A percentile compares a stretch with the other conserved stretches of the same genome.
Conservation (phyloP, 2,888 invertebrate genomes). For the Charanyca ferruginea region DNA sequence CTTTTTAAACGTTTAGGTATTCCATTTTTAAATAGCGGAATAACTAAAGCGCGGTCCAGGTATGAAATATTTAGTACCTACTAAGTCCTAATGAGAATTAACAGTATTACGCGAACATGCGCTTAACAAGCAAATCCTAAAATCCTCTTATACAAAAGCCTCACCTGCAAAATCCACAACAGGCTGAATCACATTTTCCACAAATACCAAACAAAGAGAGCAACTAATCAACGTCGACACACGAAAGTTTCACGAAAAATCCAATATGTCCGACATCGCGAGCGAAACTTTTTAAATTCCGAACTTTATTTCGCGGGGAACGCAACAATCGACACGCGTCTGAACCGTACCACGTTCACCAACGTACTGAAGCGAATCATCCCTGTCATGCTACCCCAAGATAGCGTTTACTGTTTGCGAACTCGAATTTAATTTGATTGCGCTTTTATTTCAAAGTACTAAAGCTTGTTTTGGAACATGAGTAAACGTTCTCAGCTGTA, state of each 20-base stretch:
- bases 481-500: constrained; percentile 26
- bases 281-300: constrained; percentile 62
- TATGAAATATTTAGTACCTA: constrained; percentile 2
- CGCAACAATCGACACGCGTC: constrained; percentile 39
- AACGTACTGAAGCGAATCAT: constrained; percentile 60
- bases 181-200: constrained; percentile 50
- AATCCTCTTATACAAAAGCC: constrained; percentile 37
- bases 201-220: constrained; percentile 27
- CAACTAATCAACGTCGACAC: constrained; percentile 45
- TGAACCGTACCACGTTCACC: constrained; percentile 23
- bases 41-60: neutral
- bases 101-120: constrained; percentile 1
- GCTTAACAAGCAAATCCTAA: constrained; percentile 33
- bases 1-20: neutral
- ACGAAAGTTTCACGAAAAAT: constrained; percentile 57
- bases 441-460: constrained; percentile 21
- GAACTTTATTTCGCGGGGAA: constrained; percentile 63
- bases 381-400: constrained; percentile 42
- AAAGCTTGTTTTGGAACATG: constrained; percentile 30
- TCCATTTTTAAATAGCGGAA: neutral
- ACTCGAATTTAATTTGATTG: neutral
- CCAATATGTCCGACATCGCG: constrained; percentile 45
- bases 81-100: constrained; percentile 13
- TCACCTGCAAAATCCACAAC: constrained; percentile 53
- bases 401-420: constrained; percentile 9